Conservation (phyloP, 2,888 invertebrate genomes). For the Thecophora atra region DNA sequence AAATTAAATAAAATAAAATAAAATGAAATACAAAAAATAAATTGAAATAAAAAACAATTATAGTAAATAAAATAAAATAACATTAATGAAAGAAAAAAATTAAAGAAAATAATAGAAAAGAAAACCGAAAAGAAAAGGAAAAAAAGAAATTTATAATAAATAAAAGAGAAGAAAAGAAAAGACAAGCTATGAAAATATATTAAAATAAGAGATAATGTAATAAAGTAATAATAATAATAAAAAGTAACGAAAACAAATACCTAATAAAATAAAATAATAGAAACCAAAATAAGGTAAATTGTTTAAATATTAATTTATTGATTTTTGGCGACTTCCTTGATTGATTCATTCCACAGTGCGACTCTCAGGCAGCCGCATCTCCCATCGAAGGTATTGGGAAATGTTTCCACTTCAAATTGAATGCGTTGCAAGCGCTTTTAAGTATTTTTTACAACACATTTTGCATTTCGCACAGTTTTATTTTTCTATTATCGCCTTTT, state of each 20-base stretch:
- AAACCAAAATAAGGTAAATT: background rate
- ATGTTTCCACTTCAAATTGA: slow-evolving; percentile 16
- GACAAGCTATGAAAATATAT: background rate
- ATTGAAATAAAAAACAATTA: no score
- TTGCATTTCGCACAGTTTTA: background rate
- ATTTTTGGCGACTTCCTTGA: background rate
- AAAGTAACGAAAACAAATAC: background rate
- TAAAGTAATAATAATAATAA: background rate
- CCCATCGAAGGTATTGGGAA: slow-evolving; percentile 11
- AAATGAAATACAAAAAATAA: no score
- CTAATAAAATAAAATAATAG: background rate
- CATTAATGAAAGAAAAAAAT: no score
- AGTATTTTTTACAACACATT: background rate
- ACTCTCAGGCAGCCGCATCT: background rate
- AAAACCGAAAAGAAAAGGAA: background rate
- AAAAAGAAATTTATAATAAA: background rate
- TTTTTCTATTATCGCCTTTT: background rate
- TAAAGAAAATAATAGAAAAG: no score
- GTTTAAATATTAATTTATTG: background rate
- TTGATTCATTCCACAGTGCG: background rate
- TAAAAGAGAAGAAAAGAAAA: background rate
- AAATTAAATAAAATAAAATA: no score
- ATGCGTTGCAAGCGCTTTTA: background rate
- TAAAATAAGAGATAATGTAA: background rate
- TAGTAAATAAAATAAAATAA: no score